Percentiles rank a stretch among this genome's conserved stretches.
phyloP scores from a whole-genome alignment of 2,888 invertebrate genomes.

The Bedellia somnulentella region DNA sequence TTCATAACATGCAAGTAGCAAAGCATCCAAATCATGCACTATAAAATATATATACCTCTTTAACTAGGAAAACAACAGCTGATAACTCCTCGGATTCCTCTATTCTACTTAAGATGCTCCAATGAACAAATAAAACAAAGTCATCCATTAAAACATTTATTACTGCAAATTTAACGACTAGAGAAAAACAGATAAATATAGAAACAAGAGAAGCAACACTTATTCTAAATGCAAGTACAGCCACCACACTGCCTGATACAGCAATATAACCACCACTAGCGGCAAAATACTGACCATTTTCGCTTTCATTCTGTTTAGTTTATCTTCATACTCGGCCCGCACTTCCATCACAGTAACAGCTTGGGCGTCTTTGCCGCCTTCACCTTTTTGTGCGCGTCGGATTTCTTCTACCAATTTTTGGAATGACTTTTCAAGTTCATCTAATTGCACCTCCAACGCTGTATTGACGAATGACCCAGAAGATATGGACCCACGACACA shows the following conservation, averaged over 20 bases:
- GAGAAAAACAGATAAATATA: background rate
- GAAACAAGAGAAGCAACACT: background rate
- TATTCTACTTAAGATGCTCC: slow-evolving; percentile 20
- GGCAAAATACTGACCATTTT: slow-evolving; percentile 74
- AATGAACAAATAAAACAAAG: slow-evolving; percentile 46
- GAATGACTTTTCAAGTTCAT: slow-evolving; percentile 41
- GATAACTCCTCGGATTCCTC: background rate
- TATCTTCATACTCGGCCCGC: slow-evolving; percentile 69
- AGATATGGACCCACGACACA: slow-evolving; percentile 23
- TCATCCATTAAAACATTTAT: slow-evolving; percentile 35
- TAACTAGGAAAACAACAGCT: too few species aligned
- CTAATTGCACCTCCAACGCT: slow-evolving; percentile 36
- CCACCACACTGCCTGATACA: slow-evolving; percentile 55
- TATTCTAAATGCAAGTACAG: slow-evolving; percentile 25
- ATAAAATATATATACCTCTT: slow-evolving; percentile 1
- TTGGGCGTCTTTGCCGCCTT: slow-evolving; percentile 24
- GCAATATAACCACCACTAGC: slow-evolving; percentile 42
- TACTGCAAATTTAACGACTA: slow-evolving; percentile 14
- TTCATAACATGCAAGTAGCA: too few species aligned
- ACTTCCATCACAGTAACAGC: slow-evolving; percentile 52
- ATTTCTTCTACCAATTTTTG: slow-evolving; percentile 36
- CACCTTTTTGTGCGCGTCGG: slow-evolving; percentile 23
- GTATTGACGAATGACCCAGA: slow-evolving; percentile 30
- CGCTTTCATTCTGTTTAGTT: slow-evolving; percentile 76
- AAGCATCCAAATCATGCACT: background rate